Evolutionary conservation across 1,140 invertebrate species (phyloP).

Genomic region (Anastrepha obliqua): DNA sequence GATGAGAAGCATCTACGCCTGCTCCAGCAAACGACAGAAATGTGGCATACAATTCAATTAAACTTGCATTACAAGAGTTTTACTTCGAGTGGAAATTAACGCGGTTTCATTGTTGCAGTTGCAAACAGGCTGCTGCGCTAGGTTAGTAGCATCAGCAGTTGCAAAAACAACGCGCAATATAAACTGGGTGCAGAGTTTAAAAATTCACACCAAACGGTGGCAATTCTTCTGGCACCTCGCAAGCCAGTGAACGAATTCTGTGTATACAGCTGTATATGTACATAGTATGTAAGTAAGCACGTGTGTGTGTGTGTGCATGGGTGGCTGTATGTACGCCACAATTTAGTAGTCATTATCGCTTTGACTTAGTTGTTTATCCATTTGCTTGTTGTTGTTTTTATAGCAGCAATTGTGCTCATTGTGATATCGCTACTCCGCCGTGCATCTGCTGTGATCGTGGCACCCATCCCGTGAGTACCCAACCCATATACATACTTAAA

Average conservation of each 20-base stretch:
- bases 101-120: not conserved
- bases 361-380: not conserved
- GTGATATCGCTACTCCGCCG: not conserved
- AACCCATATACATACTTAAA: not conserved
- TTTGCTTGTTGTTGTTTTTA: not conserved
- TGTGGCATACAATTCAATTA: slow-evolving; percentile 51
- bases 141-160: not conserved
- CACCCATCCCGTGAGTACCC: not conserved
- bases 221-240: not conserved
- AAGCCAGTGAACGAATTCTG: not conserved
- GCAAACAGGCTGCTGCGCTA: not conserved
- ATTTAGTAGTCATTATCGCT: not conserved
- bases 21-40: not conserved
- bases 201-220: slow-evolving; percentile 13
- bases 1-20: not conserved
- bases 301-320: not conserved
- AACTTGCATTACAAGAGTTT: slow-evolving; percentile 32
- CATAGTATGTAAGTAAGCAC: not conserved
- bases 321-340: not conserved
- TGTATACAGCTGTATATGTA: not conserved
- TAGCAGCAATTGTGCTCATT: not conserved
- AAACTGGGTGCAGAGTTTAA: not conserved
- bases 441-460: too few species aligned
- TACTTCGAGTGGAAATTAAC: slow-evolving; percentile 1
- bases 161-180: not conserved